Conservation (phyloP, 2,797 vertebrate genomes). For the Enteromius treurensis region DNA sequence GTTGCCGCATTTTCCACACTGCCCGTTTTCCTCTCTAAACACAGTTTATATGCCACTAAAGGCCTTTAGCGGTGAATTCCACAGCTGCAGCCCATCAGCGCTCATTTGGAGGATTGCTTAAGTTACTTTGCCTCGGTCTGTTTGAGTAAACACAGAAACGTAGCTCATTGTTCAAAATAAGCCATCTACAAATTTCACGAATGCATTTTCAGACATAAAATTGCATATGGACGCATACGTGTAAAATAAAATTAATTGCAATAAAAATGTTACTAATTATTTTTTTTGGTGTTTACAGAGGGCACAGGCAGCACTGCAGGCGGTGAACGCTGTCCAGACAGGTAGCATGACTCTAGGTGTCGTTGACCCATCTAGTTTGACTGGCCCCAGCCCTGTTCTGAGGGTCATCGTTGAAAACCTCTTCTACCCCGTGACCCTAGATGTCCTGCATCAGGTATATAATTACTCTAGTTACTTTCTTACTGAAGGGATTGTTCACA, state of each 20-base stretch:
- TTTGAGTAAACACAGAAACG: slow-evolving; percentile 31
- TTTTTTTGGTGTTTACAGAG: slow-evolving; percentile 74
- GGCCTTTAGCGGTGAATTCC: slow-evolving; percentile 25
- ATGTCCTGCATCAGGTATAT: slow-evolving; percentile 93
- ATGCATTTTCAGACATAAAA: background rate
- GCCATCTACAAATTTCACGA: background rate
- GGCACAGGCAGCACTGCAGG: slow-evolving; percentile 92
- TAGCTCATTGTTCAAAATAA: background rate
- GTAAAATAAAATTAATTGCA: background rate
- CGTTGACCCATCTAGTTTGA: slow-evolving; percentile 73
- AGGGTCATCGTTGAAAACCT: slow-evolving; percentile 96
- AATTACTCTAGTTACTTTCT: background rate
- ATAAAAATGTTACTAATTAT: background rate
- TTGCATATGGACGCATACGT: background rate
- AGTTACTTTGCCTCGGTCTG: slow-evolving; percentile 23
- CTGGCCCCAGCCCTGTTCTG: slow-evolving; percentile 86
- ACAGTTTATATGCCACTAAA: slow-evolving; percentile 40
- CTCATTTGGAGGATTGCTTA: background rate
- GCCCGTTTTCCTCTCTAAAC: slow-evolving; percentile 43
- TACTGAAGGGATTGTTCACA: background rate
- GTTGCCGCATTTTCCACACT: slow-evolving; percentile 12
- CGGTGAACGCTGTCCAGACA: slow-evolving; percentile 84
- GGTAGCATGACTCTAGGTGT: slow-evolving; percentile 78
- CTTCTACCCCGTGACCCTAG: slow-evolving; percentile 92
- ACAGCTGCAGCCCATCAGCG: slow-evolving; percentile 49